Base-by-base conservation (phyloP, 1,140 invertebrate genomes). In the Maniola jurtina region DNA sequence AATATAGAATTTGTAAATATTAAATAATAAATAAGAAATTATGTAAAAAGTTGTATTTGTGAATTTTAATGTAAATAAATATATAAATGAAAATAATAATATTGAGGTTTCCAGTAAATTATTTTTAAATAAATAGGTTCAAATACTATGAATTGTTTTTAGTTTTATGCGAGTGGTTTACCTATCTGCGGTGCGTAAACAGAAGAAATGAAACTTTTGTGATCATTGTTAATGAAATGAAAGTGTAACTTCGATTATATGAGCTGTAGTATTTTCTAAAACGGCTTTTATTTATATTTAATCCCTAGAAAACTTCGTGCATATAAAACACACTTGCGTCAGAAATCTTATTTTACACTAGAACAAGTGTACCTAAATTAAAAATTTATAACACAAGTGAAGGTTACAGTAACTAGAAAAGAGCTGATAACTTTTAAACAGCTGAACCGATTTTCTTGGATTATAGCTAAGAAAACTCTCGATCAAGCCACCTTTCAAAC, bases 171-270 rank as follows among this genome's bases (percentile, higher is more conserved):
- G 70, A 81, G 81, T 73, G 78, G 76, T 79, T 86, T 83, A 55
- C 25, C 34, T 34, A 76, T 82, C 86, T 82, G 84, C 80, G 85
- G 86, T 90, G 86, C 85, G 81, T 80, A 81, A 79, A 81, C 69
- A 83, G 68, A 83, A 73, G 76, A 83, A 64, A 77, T 76, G 75
- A 83, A 88, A 84, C 74, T 79, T 84, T 86, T 90, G 88, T 90
- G 88, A 90, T 90, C 83, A 88, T 89, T 90, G 86, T 90, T 90
- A 76, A 86, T 81, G 81, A 86, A 81, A 88, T 84, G 85, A 86
- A 90, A 88, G 84, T 88, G 83, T 88, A 89, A 89, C 81, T 90
- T 89, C 80, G 84, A 90, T 89, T 88, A 89, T 84, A 89, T 90
- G 86, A 88, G 81, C 84, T 84, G 86, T 90, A 90, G 88, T 90